Base-by-base conservation (phyloP, 2,113 vertebrate genomes). In the Xyliphius kryptos region DNA sequence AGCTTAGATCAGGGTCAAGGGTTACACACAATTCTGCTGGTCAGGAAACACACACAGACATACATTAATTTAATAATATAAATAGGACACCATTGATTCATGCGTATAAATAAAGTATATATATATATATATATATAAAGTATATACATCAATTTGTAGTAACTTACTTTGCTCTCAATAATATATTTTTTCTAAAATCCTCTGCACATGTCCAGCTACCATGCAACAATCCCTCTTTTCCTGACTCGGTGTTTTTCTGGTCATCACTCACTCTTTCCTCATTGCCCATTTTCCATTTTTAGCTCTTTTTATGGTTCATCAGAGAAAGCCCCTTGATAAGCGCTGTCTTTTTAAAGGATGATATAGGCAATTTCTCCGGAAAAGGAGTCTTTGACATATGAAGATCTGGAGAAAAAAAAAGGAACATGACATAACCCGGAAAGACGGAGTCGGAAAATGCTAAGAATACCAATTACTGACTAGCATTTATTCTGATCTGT, bases 1-100 rank as follows among this genome's bases (percentile, higher is more conserved):
- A 17, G 50, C 49, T 48, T 55, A 55, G 61, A 65, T 64, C 49
- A 61, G 61, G 66, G 61, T 72, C 66, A 68, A 46, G 50, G 67
- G 65, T 68, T 51, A 65, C 43, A 56, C 66, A 68, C 61, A 64
- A 44, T 46, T 63, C 53, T n/a, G 46, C 50, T 50, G 38, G 0
- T 38, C 66, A 68, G 70, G 70, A 68, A 72, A 60, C 10, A 15
- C 47, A 62, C 20, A 57, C 17, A 32, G 6, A 14, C 40, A 61
- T 17, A 32, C 15, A 60, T 13, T 48, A 21, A n/a, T 17, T 21
- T 1, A 60, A 19, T 10, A 6, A 22, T 43, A 48, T 13, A 57
- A 56, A 41, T n/a, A n/a, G n/a, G n/a, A n/a, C n/a, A n/a, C n/a
- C n/a, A n/a, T n/a, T n/a, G n/a, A n/a, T n/a, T n/a, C n/a, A n/a